Evolutionary conservation across 1,140 invertebrate species (phyloP).

Genomic region (Zaprionus taronus): DNA sequence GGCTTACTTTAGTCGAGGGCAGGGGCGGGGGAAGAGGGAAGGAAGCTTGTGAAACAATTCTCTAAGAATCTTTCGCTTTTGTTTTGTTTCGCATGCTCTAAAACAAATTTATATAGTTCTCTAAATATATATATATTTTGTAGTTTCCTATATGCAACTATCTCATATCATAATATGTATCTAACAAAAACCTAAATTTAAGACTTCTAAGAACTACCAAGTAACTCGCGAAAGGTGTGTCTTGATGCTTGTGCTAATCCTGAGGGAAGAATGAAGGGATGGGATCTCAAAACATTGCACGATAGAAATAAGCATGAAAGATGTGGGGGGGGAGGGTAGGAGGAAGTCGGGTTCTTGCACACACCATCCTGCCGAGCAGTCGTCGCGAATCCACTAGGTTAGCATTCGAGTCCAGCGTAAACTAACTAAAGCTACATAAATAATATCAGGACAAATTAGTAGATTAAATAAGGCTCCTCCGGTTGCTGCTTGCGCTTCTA

Average conservation of each 20-base stretch:
- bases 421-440: not conserved
- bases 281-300: slow-evolving; percentile 58
- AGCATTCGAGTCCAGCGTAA: slow-evolving; percentile 72
- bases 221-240: slow-evolving; percentile 47
- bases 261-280: slow-evolving; percentile 28
- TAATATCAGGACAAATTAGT: slow-evolving; percentile 29
- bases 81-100: slow-evolving; percentile 22
- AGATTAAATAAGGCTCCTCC: slow-evolving; percentile 5
- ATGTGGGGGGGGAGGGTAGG: not conserved
- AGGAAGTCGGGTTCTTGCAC: not conserved
- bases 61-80: slow-evolving; percentile 65
- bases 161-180: not conserved
- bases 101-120: not conserved
- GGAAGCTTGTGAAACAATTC: slow-evolving; percentile 66
- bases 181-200: slow-evolving; percentile 42
- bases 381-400: slow-evolving; percentile 40
- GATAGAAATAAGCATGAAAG: slow-evolving; percentile 35
- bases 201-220: slow-evolving; percentile 51
- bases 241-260: slow-evolving; percentile 28
- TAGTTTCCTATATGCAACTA: not conserved
- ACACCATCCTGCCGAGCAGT: slow-evolving; percentile 17
- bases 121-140: slow-evolving; percentile 1
- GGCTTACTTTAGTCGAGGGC: slow-evolving; percentile 58
- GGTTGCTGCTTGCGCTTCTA: slow-evolving; percentile 2
- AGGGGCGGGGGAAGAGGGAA: not conserved